phyloP scores from a whole-genome alignment of 2,113 vertebrate genomes.

The Aspidoscelis tigris region DNA sequence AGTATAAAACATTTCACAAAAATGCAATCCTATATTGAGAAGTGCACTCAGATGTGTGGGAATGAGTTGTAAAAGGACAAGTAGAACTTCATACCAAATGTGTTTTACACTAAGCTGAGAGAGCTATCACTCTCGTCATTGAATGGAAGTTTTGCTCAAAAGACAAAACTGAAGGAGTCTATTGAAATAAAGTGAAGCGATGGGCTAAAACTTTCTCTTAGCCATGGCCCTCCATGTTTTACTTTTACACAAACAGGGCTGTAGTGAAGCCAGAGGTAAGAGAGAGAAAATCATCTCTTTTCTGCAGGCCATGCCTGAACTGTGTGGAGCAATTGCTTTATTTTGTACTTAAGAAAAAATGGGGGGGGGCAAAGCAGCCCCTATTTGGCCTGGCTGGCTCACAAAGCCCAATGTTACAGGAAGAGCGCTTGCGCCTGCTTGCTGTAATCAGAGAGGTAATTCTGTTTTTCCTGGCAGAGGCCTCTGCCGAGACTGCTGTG shows the following conservation, averaged over 20 bases:
- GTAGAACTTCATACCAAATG: too few species aligned
- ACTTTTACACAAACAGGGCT: neutral
- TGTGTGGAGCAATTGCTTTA: neutral
- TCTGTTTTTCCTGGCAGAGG: conserved; percentile 50
- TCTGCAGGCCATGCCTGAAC: neutral
- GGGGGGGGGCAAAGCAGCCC: neutral
- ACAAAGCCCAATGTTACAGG: conserved; percentile 33
- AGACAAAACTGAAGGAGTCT: neutral
- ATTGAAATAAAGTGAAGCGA: neutral
- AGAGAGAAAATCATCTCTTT: neutral
- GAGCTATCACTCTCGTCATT: neutral
- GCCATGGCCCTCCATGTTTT: neutral
- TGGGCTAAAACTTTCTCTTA: neutral
- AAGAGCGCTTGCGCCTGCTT: conserved; percentile 33
- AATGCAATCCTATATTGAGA: neutral
- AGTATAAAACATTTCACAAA: neutral
- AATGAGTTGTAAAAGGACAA: neutral
- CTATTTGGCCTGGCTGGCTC: conserved; percentile 32
- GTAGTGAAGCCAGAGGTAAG: neutral
- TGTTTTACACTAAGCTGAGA: neutral
- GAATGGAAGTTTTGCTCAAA: neutral
- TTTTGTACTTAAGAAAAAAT: neutral
- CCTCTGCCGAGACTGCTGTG: conserved; percentile 41
- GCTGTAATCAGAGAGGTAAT: conserved; percentile 50
- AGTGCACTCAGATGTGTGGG: neutral